Evolutionary conservation across 2,797 vertebrate species (phyloP), one percentile per base, ranked within the genome.

Genomic region (Poecilia picta): DNA sequence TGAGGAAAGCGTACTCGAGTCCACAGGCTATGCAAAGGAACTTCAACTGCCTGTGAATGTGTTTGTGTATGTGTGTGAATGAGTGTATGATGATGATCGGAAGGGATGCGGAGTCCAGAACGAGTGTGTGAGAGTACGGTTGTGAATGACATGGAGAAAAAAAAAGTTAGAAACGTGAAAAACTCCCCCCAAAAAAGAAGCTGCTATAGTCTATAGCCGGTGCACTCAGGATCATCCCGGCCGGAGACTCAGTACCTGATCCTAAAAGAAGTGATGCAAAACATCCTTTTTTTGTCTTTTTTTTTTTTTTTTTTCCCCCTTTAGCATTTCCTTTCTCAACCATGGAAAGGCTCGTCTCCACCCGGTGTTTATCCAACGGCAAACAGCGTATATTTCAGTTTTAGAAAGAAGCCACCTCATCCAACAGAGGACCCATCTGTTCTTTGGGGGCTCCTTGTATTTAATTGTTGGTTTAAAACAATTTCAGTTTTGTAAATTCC

Each of bases 181-280:
- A 82, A 87, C 4, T 2, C 49, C 18, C 49, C 2, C 0, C 10
- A 81, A 84, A 73, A 23, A 73, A 94, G 95, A 96, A 96, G 96
- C 97, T 98, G 97, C 97, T 98, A 94, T 95, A 93, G 93, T 96
- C 90, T 92, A 3, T 93, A 95, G 95, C 96, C 96, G 91, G 94
- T 86, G 95, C 86, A 85, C 95, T 96, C 95, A 92, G 96, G 96
- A 97, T 96, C 91, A 88, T 91, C 94, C 95, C 96, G 96, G 93
- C 62, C 94, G 95, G 92, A 95, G 93, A 92, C 89, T 91, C 85
- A 76, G 78, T 89, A 92, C 86, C 88, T 89, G 92, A 92, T 93
- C 89, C 90, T 90, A 87, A 85, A 74, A 74, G 72, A 84, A 85
- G 81, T 87, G 84, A 94, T 45, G 2, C 85, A 91, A 84, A 91